Base-by-base conservation (phyloP, 92 coral and sea anemone species). In the Epizoanthus fatuus region DNA sequence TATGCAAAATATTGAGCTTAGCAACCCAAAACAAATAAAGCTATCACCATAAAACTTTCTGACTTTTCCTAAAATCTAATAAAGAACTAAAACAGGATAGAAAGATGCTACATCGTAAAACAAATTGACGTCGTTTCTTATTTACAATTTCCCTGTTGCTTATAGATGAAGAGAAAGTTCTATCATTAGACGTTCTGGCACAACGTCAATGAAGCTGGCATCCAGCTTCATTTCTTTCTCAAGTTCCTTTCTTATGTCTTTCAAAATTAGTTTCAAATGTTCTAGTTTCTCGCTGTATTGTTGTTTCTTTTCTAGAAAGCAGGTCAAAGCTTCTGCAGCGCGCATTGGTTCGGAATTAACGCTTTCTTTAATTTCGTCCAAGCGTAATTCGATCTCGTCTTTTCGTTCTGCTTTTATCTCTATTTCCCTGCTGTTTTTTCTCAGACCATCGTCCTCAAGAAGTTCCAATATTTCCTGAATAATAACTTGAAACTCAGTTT, bases 331-430 rank as follows among this genome's bases (percentile, higher is more conserved):
- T 40, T 77, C 82, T 10, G 82, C 82, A 2, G 82, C 40, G 3
- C 82, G 82, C 82, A 77, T 77, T 77, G 82, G 82, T 60, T 77
- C 82, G 57, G 57, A 60, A 13, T 60, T 39, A 15, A 77, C 29
- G 39, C 68, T 19, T 17, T 88, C 87, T 35, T 72, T 64, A 38
- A 83, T 32, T 22, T 70, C 79, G 19, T 87, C 84, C 44, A 87
- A 45, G 47, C 86, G 74, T 58, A 74, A 25, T 4, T 77, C 86
- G 22, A 84, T 39, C 22, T 88, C 95, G 3, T 81, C 82, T 57
- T 79, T 86, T 59, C 81, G 58, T 25, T 85, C 79, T 9, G 84
- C 79, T 16, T 85, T 86, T 65, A 25, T 85, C 72, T 72, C 75
- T 84, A 77, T 60, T 59, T 55, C 32, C 17, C 25, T 25, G 57